A percentile compares a stretch with the other conserved stretches of the same genome.
phyloP scores from a whole-genome alignment of 1,140 invertebrate species.

The Anastatus disparis region DNA sequence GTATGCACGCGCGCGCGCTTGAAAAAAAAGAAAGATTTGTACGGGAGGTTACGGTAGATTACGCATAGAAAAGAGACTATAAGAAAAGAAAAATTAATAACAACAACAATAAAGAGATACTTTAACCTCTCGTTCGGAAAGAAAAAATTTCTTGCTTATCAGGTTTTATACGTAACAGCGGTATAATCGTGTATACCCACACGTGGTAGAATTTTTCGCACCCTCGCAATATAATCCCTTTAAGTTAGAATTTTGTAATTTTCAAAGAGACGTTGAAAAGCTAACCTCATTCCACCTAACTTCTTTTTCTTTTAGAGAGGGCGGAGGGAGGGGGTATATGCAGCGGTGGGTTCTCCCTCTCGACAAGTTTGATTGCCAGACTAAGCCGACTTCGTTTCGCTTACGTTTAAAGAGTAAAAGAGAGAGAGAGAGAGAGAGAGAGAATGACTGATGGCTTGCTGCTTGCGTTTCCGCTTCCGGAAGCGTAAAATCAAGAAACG shows the following conservation, averaged over 20 bases:
- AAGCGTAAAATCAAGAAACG: slow-evolving; percentile 31
- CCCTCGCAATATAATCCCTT: slow-evolving; percentile 13
- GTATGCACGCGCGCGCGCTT: too few species aligned
- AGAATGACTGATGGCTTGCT: slow-evolving; percentile 33
- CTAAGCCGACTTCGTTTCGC: slow-evolving; percentile 38
- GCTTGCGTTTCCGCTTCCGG: slow-evolving; percentile 36
- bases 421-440: background rate
- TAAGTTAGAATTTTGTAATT: slow-evolving; percentile 43
- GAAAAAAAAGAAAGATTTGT: slow-evolving; percentile 34
- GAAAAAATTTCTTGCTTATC: too few species aligned
- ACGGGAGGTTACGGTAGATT: slow-evolving; percentile 34
- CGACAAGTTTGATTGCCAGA: slow-evolving; percentile 49
- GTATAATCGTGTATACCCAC: background rate
- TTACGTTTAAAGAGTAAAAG: background rate
- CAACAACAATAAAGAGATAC: background rate
- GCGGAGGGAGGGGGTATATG: too few species aligned
- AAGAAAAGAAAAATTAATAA: slow-evolving; percentile 27
- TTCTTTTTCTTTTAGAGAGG: slow-evolving; percentile 17
- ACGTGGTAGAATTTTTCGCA: slow-evolving; percentile 4
- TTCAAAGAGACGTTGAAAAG: slow-evolving; percentile 40
- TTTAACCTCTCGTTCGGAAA: too few species aligned
- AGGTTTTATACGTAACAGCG: too few species aligned
- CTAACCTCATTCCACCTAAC: background rate
- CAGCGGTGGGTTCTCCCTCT: background rate
- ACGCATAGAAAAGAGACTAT: slow-evolving; percentile 26